Conservation (phyloP, 2,797 vertebrate genomes). For the Tarsius wallacei region DNA sequence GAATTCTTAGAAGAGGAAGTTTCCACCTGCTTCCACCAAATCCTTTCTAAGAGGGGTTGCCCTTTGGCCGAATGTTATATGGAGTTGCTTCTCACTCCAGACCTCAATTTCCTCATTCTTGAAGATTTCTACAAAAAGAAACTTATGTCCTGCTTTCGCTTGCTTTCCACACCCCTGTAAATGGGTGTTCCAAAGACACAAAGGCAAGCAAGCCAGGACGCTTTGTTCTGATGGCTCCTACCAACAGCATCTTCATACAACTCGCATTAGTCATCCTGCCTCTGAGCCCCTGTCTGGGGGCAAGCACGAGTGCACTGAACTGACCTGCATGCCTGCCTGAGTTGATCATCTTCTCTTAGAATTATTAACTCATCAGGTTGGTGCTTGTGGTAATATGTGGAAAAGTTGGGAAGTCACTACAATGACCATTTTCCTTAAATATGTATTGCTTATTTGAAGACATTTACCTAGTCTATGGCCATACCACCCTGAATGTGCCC, state of each 20-base stretch:
- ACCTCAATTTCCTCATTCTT: conserved; percentile 60
- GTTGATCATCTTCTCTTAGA: neutral
- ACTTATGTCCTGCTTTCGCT: neutral
- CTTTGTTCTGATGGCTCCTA: conserved; percentile 48
- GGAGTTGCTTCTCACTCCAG: neutral
- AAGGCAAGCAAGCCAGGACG: neutral
- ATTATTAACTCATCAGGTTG: conserved; percentile 4
- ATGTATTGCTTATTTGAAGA: neutral
- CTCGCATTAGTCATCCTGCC: neutral
- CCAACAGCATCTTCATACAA: neutral
- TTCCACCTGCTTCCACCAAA: neutral
- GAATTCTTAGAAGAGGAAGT: neutral
- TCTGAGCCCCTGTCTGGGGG: conserved; percentile 21
- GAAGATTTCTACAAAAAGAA: conserved; percentile 46
- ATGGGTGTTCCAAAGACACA: neutral
- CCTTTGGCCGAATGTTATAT: neutral
- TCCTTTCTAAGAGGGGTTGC: neutral
- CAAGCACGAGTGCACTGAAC: neutral
- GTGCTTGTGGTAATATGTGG: neutral
- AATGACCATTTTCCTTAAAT: conserved; percentile 34
- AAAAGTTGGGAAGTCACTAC: neutral
- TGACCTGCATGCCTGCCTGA: neutral
- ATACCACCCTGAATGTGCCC: too few relatives aligned
- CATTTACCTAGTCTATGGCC: neutral
- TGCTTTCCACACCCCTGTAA: neutral